phyloP scores from a whole-genome alignment of 2,797 vertebrate genomes.

The Acanthopagrus latus region DNA sequence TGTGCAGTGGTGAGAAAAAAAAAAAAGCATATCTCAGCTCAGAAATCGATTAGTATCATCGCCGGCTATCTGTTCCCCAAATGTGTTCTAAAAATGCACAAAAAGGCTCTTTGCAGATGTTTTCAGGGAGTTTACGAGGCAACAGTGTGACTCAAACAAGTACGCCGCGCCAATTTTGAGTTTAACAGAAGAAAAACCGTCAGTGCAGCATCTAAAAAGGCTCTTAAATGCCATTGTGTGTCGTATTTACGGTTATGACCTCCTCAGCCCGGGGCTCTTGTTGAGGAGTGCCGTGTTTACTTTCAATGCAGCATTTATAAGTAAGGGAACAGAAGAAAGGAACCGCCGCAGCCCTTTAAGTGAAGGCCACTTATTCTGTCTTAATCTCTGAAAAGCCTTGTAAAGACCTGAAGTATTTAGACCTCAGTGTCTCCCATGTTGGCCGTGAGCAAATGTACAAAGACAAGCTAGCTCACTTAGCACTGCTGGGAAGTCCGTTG shows the following conservation, averaged over 20 bases:
- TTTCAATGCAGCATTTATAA: conserved; percentile 47
- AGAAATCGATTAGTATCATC: not conserved
- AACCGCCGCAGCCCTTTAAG: conserved; percentile 18
- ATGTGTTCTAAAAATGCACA: not conserved
- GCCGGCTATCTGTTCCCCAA: not conserved
- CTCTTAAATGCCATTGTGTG: conserved; percentile 30
- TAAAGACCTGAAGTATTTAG: conserved; percentile 37
- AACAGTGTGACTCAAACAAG: conserved; percentile 22
- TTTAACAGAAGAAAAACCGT: conserved; percentile 26
- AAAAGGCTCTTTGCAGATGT: not conserved
- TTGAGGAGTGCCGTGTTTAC: conserved; percentile 49
- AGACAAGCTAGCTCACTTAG: not conserved
- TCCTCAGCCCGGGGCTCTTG: conserved; percentile 3
- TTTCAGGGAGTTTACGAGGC: conserved; percentile 20
- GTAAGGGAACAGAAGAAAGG: conserved; percentile 25
- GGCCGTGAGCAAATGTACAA: conserved; percentile 15
- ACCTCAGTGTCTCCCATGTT: conserved; percentile 30
- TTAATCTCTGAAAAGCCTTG: conserved; percentile 42
- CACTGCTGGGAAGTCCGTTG: not conserved
- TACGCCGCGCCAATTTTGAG: conserved; percentile 3
- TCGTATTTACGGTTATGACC: conserved; percentile 43
- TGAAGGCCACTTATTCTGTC: conserved; percentile 40
- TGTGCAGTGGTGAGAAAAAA: not conserved
- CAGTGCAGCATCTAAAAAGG: conserved; percentile 18
- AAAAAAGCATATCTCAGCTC: not conserved